A percentile compares a stretch with the other conserved stretches of the same genome.
These are phyloP conservation scores for Euthynnus affinis DNA, from an alignment of 2,797 vertebrate species.

Conservation along the genomic window DNA sequence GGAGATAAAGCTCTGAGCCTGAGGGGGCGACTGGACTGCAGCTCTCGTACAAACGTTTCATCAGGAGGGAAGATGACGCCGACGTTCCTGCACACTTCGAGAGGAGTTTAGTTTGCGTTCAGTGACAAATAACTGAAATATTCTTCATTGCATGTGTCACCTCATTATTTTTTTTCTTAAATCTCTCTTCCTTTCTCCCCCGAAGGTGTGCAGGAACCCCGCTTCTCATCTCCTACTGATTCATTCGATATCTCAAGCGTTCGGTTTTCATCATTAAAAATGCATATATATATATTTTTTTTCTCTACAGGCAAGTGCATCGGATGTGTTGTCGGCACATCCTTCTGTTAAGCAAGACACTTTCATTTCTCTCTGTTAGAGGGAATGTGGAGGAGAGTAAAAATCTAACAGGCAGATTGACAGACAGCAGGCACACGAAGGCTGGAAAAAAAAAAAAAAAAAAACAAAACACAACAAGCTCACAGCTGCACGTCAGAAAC, in stretches of 20 bases:
- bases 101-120: no score
- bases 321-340: neutral
- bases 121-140: no score
- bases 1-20: constrained; percentile 38
- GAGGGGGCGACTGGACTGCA: neutral
- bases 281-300: no score
- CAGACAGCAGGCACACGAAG: constrained; percentile 39
- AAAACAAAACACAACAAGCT: neutral
- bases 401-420: neutral
- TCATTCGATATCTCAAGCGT: neutral
- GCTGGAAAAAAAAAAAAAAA: no score
- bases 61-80: neutral
- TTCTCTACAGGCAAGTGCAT: neutral
- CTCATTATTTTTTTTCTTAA: no score
- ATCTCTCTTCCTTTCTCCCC: no score
- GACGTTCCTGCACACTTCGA: neutral
- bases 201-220: neutral
- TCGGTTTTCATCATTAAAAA: neutral
- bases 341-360: neutral
- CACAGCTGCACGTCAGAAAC: neutral
- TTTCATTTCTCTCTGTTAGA: neutral
- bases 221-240: neutral
- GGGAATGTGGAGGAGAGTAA: constrained; percentile 1
- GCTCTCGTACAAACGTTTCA: neutral
- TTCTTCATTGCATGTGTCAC: no score